phyloP scores from a whole-genome alignment of 2,797 vertebrate genomes.

The Argyrosomus regius region DNA sequence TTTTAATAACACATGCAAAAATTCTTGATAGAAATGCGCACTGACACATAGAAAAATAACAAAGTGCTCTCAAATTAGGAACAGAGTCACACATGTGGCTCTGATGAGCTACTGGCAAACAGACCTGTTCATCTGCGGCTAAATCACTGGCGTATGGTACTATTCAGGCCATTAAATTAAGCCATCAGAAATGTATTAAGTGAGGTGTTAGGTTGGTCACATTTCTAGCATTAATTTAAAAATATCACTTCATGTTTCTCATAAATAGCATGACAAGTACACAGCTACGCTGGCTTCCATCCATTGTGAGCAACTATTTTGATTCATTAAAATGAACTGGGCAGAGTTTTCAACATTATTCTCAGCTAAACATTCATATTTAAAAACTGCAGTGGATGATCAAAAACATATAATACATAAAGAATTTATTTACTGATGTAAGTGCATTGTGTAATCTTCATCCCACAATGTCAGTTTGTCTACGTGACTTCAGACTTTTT shows the following conservation, averaged over 20 bases:
- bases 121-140: constrained; percentile 35
- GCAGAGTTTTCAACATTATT: not conserved
- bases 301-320: not conserved
- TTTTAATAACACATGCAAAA: constrained; percentile 38
- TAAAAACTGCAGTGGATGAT: constrained; percentile 1
- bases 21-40: constrained; percentile 25
- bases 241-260: constrained; percentile 2
- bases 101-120: constrained; percentile 60
- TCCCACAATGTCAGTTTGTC: not conserved
- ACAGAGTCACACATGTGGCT: constrained; percentile 62
- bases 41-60: constrained; percentile 27
- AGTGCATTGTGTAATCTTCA: not conserved
- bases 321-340: constrained; percentile 15
- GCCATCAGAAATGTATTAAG: constrained; percentile 42
- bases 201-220: constrained; percentile 34
- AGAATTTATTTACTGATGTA: not conserved
- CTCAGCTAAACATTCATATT: not conserved
- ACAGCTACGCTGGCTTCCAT: not conserved
- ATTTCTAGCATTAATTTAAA: constrained; percentile 19
- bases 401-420: not conserved
- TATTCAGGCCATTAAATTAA: constrained; percentile 37
- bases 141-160: constrained; percentile 19
- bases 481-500: not conserved
- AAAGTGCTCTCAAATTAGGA: constrained; percentile 31
- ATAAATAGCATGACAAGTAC: not conserved